A percentile compares a stretch with the other conserved stretches of the same genome.
Conservation (phyloP, 2,888 invertebrate species). For the Malacosoma neustria region DNA sequence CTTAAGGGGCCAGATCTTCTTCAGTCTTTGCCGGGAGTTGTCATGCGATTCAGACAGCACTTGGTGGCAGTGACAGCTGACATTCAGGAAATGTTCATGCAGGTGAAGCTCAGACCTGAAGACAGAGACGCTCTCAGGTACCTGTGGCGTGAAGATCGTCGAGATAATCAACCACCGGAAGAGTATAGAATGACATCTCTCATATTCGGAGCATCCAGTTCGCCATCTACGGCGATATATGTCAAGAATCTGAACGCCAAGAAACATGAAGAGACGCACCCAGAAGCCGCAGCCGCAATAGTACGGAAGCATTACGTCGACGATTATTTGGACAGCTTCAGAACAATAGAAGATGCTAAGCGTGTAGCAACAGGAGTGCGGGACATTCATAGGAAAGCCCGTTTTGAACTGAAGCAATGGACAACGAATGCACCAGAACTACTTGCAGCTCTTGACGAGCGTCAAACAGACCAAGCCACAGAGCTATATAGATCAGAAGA, state of each 20-base stretch:
- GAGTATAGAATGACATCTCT: constrained; percentile 19
- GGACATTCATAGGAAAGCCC: background rate
- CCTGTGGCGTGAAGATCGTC: constrained; percentile 17
- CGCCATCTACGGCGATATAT: background rate
- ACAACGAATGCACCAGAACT: background rate
- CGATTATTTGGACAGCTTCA: background rate
- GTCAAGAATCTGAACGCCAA: background rate
- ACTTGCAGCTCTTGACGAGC: background rate
- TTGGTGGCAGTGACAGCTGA: constrained; percentile 16
- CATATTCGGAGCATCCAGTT: constrained; percentile 12
- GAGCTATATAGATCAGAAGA: background rate
- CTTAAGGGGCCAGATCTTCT: constrained; percentile 29
- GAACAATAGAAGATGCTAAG: background rate
- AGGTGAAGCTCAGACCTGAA: constrained; percentile 16
- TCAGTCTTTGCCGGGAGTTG: constrained; percentile 21
- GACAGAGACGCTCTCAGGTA: constrained; percentile 24
- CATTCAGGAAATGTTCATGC: constrained; percentile 19
- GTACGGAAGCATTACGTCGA: background rate
- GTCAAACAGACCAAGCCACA: background rate
- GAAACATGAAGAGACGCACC: background rate
- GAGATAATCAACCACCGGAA: constrained; percentile 2
- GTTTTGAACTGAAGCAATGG: too few relatives aligned
- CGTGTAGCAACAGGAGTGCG: background rate
- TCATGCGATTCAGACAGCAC: constrained; percentile 27
- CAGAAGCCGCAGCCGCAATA: background rate